Base-by-base conservation (phyloP, 1,140 invertebrate genomes). In the Diploscapter pachys region DNA sequence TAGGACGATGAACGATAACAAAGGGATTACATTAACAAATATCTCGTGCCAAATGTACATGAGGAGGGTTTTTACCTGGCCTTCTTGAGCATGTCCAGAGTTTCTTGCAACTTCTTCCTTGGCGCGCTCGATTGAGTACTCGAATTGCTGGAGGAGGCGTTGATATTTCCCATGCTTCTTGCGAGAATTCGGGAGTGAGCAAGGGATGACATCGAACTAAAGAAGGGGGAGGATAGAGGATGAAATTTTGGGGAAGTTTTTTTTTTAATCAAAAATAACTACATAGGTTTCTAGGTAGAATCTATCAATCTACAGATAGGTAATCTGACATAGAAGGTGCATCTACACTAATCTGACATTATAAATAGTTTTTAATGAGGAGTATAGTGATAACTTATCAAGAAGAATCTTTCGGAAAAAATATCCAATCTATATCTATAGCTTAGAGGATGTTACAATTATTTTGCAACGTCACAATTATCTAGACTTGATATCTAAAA, bases 151-250 rank as follows among this genome's bases (percentile, higher is more conserved):
- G 31, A 31, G 31, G 31, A 31, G 3, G 59, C 68, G 13, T 70
- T 74, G 2, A 74, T 50, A 50, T 74, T 74, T 50, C 73, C 73
- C 31, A 74, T 74, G 48, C 73, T 74, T 4, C 73, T 56, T 62
- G 73, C 73, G 65, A 74, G 68, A 65, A 74, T 74, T 74, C 73
- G 48, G 31, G 73, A 74, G 9, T 74, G 73, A 4, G 63, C 61
- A 51, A 74, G 65, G 0, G 73, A 74, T 11, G 65, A 69, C 9
- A 64, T 66, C 4, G 54, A 63, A 11, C 63, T 56, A 53, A 73
- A 65, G 31, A 66, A 59, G 31, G 56, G 48, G 56, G n/a, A 68
- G 56, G 6, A 54, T 63, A 63, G n/a, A 65, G 48, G 8, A 55
- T 64, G 61, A 52, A 9, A 65, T 66, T 66, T 55, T 0, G 66